Base-by-base conservation (phyloP, 2,797 vertebrate genomes). In the Carcharodon carcharias region DNA sequence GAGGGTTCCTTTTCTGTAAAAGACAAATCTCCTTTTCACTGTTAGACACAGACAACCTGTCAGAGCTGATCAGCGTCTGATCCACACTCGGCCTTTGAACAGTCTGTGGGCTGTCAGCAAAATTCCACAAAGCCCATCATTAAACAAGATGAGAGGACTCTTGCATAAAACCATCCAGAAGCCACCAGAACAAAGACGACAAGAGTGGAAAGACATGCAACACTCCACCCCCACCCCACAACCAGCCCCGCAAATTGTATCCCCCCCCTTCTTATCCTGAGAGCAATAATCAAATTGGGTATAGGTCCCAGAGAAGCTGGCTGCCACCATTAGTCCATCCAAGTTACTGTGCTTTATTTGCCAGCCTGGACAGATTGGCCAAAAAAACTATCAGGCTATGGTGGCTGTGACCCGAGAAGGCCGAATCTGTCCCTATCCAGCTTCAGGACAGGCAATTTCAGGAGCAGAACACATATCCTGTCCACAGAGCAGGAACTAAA, bases 81-180 rank as follows among this genome's bases (percentile, higher is more conserved):
- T 28, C 21, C 63, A 45, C n/a, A 69, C n/a, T 69, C 61, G 6
- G 92, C 21, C 63, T 94, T 69, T 69, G n/a, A 94, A 94, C 61
- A 94, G 45, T n/a, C 91, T 21, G 88, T 35, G 88, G 88, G 26
- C 88, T 91, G 91, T 65, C 91, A 93, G 91, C n/a, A 61, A 23
- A 65, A 93, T 69, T 94, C 61, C 92, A 67, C 58, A 0, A 14
- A 23, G 35, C 65, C 61, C 58, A 31, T 65, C 61, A 93, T 65
- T 40, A 65, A 40, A 40, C 69, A 26, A 67, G 58, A 40, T 26
- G 65, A 61, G 40, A 26, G 31, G 58, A 18, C 56, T 61, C 31
- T 61, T n/a, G 88, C 18, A 31, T 63, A 18, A 91, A n/a, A 18
- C 88, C 1, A 16, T 61, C 58, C 56, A 61, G 56, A 61, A 91